These are phyloP conservation scores for Lamellibrachia luymesi DNA, from an alignment of 1,140 invertebrate genomes.

Conservation along the genomic window DNA sequence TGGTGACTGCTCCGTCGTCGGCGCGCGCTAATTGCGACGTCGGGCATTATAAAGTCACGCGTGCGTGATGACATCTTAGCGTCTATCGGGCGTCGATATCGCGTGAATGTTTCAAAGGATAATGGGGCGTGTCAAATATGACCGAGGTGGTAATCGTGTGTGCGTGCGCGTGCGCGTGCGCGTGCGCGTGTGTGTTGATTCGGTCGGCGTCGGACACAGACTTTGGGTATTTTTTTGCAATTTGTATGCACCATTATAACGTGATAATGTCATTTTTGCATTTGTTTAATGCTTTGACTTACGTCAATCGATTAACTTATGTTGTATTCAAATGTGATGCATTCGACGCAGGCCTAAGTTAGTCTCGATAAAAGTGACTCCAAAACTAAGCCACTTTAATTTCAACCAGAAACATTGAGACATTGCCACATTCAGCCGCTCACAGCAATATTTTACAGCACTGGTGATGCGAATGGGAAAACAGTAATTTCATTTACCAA, in stretches of 20 bases:
- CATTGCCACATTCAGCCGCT: neutral
- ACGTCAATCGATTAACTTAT: too few species aligned
- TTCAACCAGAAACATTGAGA: neutral
- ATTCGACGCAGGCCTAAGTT: neutral
- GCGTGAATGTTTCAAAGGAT: neutral
- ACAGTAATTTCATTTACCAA: too few species aligned
- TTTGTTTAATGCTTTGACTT: neutral
- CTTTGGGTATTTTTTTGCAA: neutral
- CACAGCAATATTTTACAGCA: neutral
- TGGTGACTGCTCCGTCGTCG: neutral
- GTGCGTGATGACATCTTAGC: neutral
- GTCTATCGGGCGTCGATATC: neutral
- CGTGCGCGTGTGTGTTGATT: neutral
- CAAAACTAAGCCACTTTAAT: neutral
- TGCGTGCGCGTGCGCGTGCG: too few species aligned
- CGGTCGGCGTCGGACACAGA: too few species aligned
- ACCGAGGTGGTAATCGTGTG: neutral
- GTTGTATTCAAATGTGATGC: neutral
- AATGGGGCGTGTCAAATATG: neutral
- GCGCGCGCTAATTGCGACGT: conserved; percentile 2
- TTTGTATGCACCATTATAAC: neutral
- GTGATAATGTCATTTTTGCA: neutral
- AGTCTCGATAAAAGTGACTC: neutral
- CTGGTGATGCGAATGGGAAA: neutral
- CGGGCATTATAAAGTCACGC: neutral